Evolutionary conservation across 2,888 invertebrate species (phyloP).

Genomic region (Dolomedes plantarius): DNA sequence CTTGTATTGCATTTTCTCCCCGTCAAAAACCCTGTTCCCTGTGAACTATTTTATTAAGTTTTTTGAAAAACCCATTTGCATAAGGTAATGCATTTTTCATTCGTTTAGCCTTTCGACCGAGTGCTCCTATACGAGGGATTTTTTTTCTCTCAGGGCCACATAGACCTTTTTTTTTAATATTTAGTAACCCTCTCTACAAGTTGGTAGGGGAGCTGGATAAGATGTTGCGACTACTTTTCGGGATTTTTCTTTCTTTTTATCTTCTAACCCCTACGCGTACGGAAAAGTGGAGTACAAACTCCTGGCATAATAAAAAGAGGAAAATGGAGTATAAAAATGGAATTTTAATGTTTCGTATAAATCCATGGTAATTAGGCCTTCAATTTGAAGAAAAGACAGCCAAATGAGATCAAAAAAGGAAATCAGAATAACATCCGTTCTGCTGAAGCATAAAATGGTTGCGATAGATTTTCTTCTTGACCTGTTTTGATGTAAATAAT

Average conservation of each 20-base stretch:
- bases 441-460: too few species aligned
- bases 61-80: slow-evolving; percentile 25
- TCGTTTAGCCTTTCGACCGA: slow-evolving; percentile 28
- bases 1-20: slow-evolving; percentile 24
- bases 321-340: too few species aligned
- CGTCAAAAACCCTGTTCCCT: slow-evolving; percentile 21
- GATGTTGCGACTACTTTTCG: neutral
- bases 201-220: neutral
- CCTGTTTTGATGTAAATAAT: too few species aligned
- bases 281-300: too few species aligned
- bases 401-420: too few species aligned
- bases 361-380: too few species aligned
- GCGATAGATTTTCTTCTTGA: too few species aligned
- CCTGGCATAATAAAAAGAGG: too few species aligned
- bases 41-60: slow-evolving; percentile 19
- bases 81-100: slow-evolving; percentile 38
- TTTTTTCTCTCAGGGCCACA: neutral
- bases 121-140: neutral
- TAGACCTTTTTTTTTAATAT: slow-evolving; percentile 15
- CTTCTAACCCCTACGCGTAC: neutral
- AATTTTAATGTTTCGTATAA: too few species aligned
- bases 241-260: neutral
- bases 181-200: slow-evolving; percentile 7
- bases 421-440: too few species aligned
- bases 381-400: too few species aligned